These are phyloP conservation scores for Macrosiphum euphorbiae DNA, from an alignment of 2,888 invertebrate genomes.

Conservation along the genomic window DNA sequence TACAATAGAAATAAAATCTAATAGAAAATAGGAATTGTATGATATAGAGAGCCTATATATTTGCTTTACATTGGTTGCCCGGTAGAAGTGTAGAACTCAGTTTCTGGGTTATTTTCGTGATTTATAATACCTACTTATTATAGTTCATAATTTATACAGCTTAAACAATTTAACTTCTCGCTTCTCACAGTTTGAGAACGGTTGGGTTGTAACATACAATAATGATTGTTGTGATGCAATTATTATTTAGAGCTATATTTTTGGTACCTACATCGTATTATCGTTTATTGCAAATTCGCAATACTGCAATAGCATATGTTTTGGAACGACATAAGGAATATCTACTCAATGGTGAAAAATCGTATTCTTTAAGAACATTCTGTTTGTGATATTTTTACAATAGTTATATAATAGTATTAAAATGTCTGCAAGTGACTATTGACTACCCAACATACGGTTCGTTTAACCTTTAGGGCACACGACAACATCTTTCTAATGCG, in stretches of 20 bases:
- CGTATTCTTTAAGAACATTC: neutral
- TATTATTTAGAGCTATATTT: neutral
- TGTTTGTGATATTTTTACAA: neutral
- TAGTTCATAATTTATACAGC: neutral
- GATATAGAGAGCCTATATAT: neutral
- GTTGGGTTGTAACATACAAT: neutral
- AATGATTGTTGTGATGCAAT: neutral
- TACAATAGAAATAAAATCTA: neutral
- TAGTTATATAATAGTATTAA: conserved; percentile 5
- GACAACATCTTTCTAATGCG: neutral
- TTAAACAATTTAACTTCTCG: neutral
- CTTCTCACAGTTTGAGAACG: neutral
- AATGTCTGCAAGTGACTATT: neutral
- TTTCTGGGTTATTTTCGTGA: neutral
- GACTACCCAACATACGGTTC: conserved; percentile 24
- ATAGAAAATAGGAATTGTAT: neutral
- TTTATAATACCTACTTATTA: neutral
- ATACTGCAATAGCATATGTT: neutral
- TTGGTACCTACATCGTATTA: neutral
- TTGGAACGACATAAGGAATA: neutral
- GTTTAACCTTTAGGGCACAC: conserved; percentile 13
- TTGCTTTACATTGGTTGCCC: neutral
- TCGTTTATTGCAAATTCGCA: neutral
- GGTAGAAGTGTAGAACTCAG: neutral
- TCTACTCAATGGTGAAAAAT: neutral